Evolutionary conservation across 2,797 vertebrate genomes (phyloP).

Genomic region (Paedocypris micromegethes): DNA sequence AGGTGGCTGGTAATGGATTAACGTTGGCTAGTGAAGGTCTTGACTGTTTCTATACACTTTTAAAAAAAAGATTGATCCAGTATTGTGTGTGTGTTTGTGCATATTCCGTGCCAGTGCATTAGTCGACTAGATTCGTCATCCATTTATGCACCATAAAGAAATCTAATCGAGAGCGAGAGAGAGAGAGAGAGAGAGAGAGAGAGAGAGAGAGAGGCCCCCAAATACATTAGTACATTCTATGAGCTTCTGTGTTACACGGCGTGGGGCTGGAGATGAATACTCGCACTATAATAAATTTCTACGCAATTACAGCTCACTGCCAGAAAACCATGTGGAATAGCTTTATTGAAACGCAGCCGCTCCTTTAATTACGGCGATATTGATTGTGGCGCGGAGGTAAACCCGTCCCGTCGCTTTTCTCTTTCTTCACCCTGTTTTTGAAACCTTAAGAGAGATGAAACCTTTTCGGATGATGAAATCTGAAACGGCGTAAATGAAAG

Average conservation of each 20-base stretch:
- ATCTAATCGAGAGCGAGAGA: conserved; percentile 37
- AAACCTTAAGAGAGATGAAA: conserved; percentile 44
- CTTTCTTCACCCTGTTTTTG: conserved; percentile 48
- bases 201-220: conserved; percentile 6
- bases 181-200: conserved; percentile 4
- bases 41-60: conserved; percentile 11
- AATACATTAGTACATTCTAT: conserved; percentile 48
- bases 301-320: conserved; percentile 57
- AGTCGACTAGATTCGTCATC: conserved; percentile 40
- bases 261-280: conserved; percentile 50
- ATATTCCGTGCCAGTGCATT: conserved; percentile 27
- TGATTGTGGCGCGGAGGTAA: conserved; percentile 60
- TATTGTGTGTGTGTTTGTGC: conserved; percentile 26
- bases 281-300: conserved; percentile 63
- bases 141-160: conserved; percentile 45
- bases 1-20: conserved; percentile 30
- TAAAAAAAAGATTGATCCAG: conserved; percentile 20
- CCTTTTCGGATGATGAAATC: conserved; percentile 10
- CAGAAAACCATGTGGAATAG: conserved; percentile 61
- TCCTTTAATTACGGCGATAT: conserved; percentile 69
- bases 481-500: conserved; percentile 12
- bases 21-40: conserved; percentile 21
- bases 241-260: conserved; percentile 28
- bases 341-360: conserved; percentile 64
- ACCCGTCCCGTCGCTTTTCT: conserved; percentile 50